Percentiles rank a stretch among this genome's conserved stretches.
Conservation (phyloP, 2,888 invertebrate species). For the Chrysina gloriosa region DNA sequence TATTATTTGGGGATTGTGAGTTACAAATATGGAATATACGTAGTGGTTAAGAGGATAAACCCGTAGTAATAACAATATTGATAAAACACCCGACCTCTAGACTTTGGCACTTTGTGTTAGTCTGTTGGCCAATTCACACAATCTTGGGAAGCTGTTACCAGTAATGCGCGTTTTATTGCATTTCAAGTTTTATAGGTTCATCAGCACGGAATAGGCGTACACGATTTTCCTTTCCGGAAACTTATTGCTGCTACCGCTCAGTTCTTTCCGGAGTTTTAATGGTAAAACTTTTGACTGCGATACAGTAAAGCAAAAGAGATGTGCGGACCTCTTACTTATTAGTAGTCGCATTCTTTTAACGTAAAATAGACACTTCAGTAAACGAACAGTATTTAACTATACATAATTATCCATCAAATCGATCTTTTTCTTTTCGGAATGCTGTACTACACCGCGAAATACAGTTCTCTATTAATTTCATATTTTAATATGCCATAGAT, state of each 20-base stretch:
- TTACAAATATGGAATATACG: too few relatives aligned
- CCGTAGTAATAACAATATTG: background rate
- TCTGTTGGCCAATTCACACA: background rate
- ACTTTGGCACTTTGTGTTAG: too few relatives aligned
- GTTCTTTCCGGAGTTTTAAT: constrained; percentile 23
- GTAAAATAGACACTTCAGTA: too few relatives aligned
- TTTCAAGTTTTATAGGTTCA: constrained; percentile 20
- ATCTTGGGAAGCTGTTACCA: background rate
- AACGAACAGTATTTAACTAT: background rate
- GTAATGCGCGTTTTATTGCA: constrained; percentile 22
- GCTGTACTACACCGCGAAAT: too few relatives aligned
- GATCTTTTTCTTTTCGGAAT: too few relatives aligned
- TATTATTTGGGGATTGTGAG: too few relatives aligned
- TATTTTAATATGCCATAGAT: too few relatives aligned
- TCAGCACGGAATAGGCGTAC: constrained; percentile 8
- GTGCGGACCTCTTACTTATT: background rate
- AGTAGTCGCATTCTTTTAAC: too few relatives aligned
- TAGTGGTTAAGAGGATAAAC: too few relatives aligned
- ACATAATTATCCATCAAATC: too few relatives aligned
- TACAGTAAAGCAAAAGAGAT: constrained; percentile 8
- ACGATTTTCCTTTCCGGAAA: constrained; percentile 19
- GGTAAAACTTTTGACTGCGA: constrained; percentile 25
- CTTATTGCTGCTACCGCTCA: background rate
- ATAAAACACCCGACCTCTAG: background rate
- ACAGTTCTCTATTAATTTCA: too few relatives aligned